Evolutionary conservation across 2,113 vertebrate species (phyloP).

Genomic region (Heliornis fulica): DNA sequence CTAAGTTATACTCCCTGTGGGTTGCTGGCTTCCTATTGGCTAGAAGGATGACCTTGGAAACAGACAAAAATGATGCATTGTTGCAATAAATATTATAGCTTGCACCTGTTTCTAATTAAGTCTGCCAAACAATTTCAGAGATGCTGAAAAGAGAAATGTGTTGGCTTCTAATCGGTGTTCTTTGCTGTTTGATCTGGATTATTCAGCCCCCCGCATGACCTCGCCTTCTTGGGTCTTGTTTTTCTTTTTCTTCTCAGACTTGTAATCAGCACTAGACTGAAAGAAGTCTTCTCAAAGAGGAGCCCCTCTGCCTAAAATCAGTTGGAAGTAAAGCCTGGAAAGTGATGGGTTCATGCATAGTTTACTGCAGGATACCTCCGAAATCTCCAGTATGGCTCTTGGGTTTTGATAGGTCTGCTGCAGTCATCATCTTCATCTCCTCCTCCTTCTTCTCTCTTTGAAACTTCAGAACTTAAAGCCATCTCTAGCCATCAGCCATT

Average conservation of each 20-base stretch:
- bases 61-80: constrained; percentile 68
- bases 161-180: constrained; percentile 50
- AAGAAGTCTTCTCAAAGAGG: neutral
- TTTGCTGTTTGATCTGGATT: constrained; percentile 57
- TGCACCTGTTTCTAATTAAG: constrained; percentile 69
- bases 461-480: neutral
- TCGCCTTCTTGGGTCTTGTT: neutral
- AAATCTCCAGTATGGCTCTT: neutral
- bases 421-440: neutral
- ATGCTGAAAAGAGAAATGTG: constrained; percentile 62
- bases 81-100: constrained; percentile 68
- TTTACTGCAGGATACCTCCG: neutral
- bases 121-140: constrained; percentile 61
- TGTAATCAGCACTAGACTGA: neutral
- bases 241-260: neutral
- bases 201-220: neutral
- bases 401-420: neutral
- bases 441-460: neutral
- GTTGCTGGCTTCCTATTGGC: constrained; percentile 50
- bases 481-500: neutral
- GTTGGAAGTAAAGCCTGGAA: neutral
- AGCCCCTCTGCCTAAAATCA: neutral
- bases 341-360: neutral
- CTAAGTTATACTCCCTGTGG: constrained; percentile 58
- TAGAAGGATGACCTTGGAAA: constrained; percentile 59